These are phyloP conservation scores for Sturmia bella DNA, from an alignment of 2,888 invertebrate genomes.

Conservation along the genomic window DNA sequence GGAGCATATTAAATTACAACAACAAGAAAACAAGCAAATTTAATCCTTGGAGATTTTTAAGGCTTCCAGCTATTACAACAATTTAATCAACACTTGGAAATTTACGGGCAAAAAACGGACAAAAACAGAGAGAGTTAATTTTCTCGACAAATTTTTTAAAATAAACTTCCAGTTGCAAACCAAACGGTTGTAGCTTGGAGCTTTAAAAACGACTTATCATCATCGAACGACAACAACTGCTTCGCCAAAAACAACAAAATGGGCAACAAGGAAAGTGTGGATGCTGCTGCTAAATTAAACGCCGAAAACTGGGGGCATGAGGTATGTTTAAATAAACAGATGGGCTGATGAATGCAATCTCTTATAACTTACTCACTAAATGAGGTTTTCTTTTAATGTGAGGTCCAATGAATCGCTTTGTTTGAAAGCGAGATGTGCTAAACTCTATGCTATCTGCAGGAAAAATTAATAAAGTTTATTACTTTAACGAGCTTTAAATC, in stretches of 20 bases:
- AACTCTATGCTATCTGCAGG: no score
- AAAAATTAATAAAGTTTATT: no score
- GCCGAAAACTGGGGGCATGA: slow-evolving; percentile 91
- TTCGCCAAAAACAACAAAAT: slow-evolving; percentile 82
- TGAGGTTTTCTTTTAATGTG: no score
- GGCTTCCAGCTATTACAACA: slow-evolving; percentile 15
- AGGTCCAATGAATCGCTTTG: no score
- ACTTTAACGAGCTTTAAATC: no score
- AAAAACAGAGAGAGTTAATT: slow-evolving; percentile 17
- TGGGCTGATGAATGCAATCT: background rate
- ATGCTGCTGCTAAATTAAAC: slow-evolving; percentile 89
- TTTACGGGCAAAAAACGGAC: background rate
- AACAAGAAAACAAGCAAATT: background rate
- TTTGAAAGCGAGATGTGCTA: no score
- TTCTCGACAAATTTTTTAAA: background rate
- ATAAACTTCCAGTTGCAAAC: slow-evolving; percentile 20
- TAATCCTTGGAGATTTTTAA: slow-evolving; percentile 33
- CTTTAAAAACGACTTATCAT: slow-evolving; percentile 74
- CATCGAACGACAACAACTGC: slow-evolving; percentile 44
- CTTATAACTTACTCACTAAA: no score
- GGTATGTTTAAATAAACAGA: slow-evolving; percentile 83
- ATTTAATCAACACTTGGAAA: slow-evolving; percentile 2
- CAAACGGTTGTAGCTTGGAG: slow-evolving; percentile 6
- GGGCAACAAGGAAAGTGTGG: slow-evolving; percentile 92
- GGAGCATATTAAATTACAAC: slow-evolving; percentile 58